Base-by-base conservation (phyloP, 2,113 vertebrate genomes). In the Anarhynchus alexandrinus region DNA sequence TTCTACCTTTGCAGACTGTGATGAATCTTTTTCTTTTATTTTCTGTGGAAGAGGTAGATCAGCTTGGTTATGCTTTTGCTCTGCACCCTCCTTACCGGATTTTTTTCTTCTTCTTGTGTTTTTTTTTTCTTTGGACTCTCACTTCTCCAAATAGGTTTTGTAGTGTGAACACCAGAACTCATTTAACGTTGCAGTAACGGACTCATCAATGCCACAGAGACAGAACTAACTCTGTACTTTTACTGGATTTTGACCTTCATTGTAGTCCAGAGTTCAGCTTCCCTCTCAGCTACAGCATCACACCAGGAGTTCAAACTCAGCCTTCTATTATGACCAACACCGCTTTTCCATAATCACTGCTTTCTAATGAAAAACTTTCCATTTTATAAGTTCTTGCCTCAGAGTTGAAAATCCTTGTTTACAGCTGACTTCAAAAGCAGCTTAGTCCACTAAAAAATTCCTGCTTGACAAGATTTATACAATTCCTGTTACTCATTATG, bases 381-480 rank as follows among this genome's bases (percentile, higher is more conserved):
- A 78, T 82, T 93, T 94, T 45, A 26, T 66, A 87, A 91, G 57
- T 70, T 96, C 66, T 94, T 92, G 61, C 61, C 66, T 85, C 70
- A 58, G 38, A 81, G 55, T 22, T 94, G 92, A 94, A 96, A 95
- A 91, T 83, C 72, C 76, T 83, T 86, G 84, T 77, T 95, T 93
- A 94, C 69, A 84, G 69, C 69, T 40, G 72, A 89, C 64, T 93
- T 94, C 83, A 94, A 96, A 88, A 94, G 26, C 62, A 59, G 26
- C 45, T 91, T 42, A 77, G 67, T 65, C 26, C 49, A 49, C 76
- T 77, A 73, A 83, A 91, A 82, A 15, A 30, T 40, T 77, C 54
- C 49, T 43, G 36, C 51, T 88, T 81, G 54, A 93, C 55, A 40
- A 70, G 86, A 74, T 93, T 74, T 86, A 77, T 83, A 15, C 42